These are phyloP conservation scores for Ornithorhynchus anatinus DNA, from an alignment of 2,113 vertebrate species.

Conservation along the genomic window DNA sequence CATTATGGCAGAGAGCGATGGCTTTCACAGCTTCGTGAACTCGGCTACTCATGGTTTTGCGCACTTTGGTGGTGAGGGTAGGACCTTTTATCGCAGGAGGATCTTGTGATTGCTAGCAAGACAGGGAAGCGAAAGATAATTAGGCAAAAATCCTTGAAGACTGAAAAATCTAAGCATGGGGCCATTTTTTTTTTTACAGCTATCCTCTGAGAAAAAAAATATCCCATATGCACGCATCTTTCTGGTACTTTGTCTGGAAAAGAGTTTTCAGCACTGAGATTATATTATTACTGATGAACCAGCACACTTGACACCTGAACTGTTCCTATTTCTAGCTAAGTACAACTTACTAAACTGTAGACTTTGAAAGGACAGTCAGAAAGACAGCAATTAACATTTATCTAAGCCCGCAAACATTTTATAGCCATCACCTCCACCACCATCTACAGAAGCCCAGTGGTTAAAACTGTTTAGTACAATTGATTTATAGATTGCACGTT, in stretches of 20 bases:
- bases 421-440: not conserved
- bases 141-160: accelerated
- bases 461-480: not conserved
- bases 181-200: accelerated
- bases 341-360: too few relatives aligned
- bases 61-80: conserved; percentile 84
- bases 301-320: not conserved
- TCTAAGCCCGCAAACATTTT: not conserved
- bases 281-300: not conserved
- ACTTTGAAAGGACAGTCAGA: too few relatives aligned
- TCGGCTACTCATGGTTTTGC: conserved; percentile 94
- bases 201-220: accelerated
- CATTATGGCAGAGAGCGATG: conserved; percentile 94
- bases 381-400: too few relatives aligned
- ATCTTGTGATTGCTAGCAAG: conserved; percentile 82
- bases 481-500: accelerated
- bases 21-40: conserved; percentile 96
- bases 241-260: too few relatives aligned
- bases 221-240: accelerated
- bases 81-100: conserved; percentile 83
- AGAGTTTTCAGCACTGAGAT: not conserved
- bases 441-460: not conserved
- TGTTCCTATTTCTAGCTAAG: not conserved
- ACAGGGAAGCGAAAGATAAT: not conserved
- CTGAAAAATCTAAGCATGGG: accelerated